Base-by-base conservation (phyloP, 2,888 invertebrate genomes). In the Dicyrtoma fusca region DNA sequence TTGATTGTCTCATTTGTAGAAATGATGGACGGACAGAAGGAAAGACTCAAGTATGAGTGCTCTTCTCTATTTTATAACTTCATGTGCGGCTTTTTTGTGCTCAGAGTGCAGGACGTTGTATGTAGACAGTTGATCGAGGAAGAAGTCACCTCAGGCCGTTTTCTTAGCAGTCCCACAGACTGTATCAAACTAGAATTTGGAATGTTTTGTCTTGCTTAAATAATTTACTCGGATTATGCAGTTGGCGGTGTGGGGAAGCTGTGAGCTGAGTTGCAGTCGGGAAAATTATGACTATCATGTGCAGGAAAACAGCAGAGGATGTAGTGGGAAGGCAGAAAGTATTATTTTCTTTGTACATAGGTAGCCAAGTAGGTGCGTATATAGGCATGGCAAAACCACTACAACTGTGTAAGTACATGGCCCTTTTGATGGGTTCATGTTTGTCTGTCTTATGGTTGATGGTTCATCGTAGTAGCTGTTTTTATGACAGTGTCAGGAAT, bases 401-500 rank as follows among this genome's bases (percentile, higher is more conserved):
- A 45, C 19, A 4, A 17, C 49, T 49, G 17, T 19, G 17, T 17
- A 23, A 23, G 3, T 49, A 3, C 3, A 21, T 53, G 53, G 17
- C 23, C 19, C 1, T 17, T n/a, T 53, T 53, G 53, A 11, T 19
- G 19, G 14, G 53, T 21, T 53, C 19, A 53, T 10, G 53, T 53
- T 53, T 21, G n/a, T 17, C 1, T 53, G 53, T 53, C 53, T 53
- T 13, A 19, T 53, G 23, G 17, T 53, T 53, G 17, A 53, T 53
- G 53, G 53, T 17, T 53, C 53, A 53, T 53, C 53, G 23, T 53
- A 23, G 23, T 10, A 53, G 19, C 23, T 53, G 17, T 53, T 53
- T 53, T 53, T 53, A 53, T 53, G 53, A 17, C 53, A 53, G 2
- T 53, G 53, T 53, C 53, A 53, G 53, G 34, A 5, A 34, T 34